Base-by-base conservation (phyloP, 2,113 vertebrate genomes). In the Trematocara macrostoma region DNA sequence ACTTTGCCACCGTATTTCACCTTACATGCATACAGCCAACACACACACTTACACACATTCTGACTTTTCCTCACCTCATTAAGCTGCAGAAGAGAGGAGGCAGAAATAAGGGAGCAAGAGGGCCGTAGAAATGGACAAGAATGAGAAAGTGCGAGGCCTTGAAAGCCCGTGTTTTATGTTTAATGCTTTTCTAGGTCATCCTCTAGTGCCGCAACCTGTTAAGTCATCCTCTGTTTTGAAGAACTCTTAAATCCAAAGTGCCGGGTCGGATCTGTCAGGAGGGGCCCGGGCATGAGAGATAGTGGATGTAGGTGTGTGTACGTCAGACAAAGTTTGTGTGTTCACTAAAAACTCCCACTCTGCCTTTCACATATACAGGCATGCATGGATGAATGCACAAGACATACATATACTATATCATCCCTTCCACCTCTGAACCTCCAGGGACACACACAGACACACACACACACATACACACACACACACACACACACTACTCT, bases 1-100 rank as follows among this genome's bases (percentile, higher is more conserved):
- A 80, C 89, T 92, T 86, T 38, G 7, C 71, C 12, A 71, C 84
- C 64, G 89, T 91, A 89, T 93, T 94, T 92, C 89, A 94, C 85
- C 84, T 87, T 52, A 59, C 87, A 20, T 47, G 45, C 55, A 40
- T 76, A 51, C 40, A 12, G 76, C 81, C 88, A 85, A 78, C 79
- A 74, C 82, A 88, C 84, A 86, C 89, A 88, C 89, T 83, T 40
- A 78, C 56, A 89, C 83, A 89, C 79, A 80, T 83, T 82, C 84
- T 57, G 84, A 79, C 84, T 91, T 94, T 88, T 95, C 88, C 81
- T 90, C 93, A 94, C 92, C 87, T 93, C 91, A 90, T 95, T 94
- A 93, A 83, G 84, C 59, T 31, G 74, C 74, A 88, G 76, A 83
- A 42, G 76, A 87, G 42, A 59, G 88, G 78, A 83, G 56, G 29